Evolutionary conservation across 2,888 invertebrate species (phyloP), one percentile per base, ranked within the genome.

Genomic region (Leucoma salicis): DNA sequence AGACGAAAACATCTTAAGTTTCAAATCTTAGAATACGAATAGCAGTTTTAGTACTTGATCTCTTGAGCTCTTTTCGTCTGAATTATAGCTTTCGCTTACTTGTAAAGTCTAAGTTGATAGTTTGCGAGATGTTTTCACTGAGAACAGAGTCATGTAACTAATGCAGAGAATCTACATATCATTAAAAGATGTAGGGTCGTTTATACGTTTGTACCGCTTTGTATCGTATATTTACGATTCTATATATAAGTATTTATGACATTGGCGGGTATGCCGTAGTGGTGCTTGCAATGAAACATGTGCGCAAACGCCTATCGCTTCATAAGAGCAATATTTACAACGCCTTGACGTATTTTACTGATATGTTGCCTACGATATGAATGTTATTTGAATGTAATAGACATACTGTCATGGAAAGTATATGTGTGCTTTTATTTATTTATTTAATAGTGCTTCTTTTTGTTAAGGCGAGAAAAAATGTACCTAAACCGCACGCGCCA

Each of bases 131-230:
- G 88, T 89, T 87, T 84, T 76, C 84, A 82, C 87, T 62, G 81
- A 70, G 86, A 87, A 88, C 87, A 87, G 78, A 85, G 85, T 73
- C 89, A 85, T 89, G 89, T 89, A 85, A 83, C 86, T 89, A 89
- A 89, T 87, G 86, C 82, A 75, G 76, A 58, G 89, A 86, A 89
- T 89, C 87, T 88, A 88, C 88, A 89, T 89, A 89, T 89, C 89
- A 89, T 89, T 89, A 87, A 87, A 84, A 86, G 86, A 88, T 87
- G 88, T 89, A 76, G 83, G 71, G 72, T 76, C 80, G 75, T 76
- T 78, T 82, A 71, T 84, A 85, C 85, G 87, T 85, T 83, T 87
- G 87, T 88, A 85, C 71, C 81, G 84, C 84, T 89, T 89, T 87
- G 87, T 88, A 80, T 71, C 65, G 68, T 84, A 82, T 84, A 87